Evolutionary conservation across 1,140 invertebrate species (phyloP), one percentile per base, ranked within the genome.

Genomic region (Panagrolaimus sp.): DNA sequence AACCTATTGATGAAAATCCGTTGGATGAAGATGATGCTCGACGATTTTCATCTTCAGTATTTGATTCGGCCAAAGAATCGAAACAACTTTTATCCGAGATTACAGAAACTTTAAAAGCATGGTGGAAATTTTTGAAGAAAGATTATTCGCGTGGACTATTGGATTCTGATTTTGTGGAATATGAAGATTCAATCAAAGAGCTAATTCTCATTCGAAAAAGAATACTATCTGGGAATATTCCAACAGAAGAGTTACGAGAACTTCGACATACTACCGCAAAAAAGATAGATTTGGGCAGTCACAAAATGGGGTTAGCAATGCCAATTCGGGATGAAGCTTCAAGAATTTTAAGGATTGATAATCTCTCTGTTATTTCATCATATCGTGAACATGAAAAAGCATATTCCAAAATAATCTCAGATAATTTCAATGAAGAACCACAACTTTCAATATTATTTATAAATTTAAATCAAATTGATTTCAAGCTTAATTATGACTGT

Each of bases 201-300:
- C 57, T 77, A 42, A 70, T 77, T 57, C 23, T 65, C 13, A 66
- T 73, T 16, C 46, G 65, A 20, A 76, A 79, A 27, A 66, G 77
- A 43, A 66, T 78, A 5, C 27, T 70, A 16, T 74, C 76, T 16
- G 77, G 77, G 23, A 79, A 67, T 48, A 72, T 78, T 14, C 78
- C 76, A 9, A 63, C 70, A 9, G 76, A 73, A 25, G 76, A 78
- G 63, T 44, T 78, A 9, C 67, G 68, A 25, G 70, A 74, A 45
- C 42, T 80, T 25, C 63, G 78, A 31, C 31, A 53, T 23, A 63
- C 66, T 13, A 63, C 27, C 43, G 75, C 77, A 5, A 8, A 25
- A 47, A 69, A 68, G 47, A 73, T 78, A 7, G 76, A 78, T 57
- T 9, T 61, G 13, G 75, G 74, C 5, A 78, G 81, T 65, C 47